A percentile compares a stretch with the other conserved stretches of the same genome.
phyloP scores from a whole-genome alignment of 53 echinoderm and acorn worm genomes.

The Henricia sp. region DNA sequence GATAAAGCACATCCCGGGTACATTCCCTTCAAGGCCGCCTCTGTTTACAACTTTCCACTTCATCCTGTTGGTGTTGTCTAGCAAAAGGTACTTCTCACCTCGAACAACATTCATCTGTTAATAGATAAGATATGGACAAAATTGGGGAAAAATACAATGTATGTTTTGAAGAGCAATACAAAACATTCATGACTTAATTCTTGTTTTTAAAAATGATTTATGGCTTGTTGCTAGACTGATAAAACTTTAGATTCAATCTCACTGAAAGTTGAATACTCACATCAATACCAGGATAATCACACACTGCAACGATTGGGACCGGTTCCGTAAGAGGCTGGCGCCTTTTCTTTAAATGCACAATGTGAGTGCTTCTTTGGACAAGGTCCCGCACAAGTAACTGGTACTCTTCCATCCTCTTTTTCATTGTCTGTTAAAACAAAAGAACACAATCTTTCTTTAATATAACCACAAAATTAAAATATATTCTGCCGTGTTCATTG shows the following conservation, averaged over 20 bases:
- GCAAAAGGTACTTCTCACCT: conserved; percentile 81
- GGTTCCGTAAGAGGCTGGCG: conserved; percentile 77
- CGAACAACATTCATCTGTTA: conserved; percentile 72
- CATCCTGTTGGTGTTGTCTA: conserved; percentile 90
- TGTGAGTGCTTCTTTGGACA: conserved; percentile 53
- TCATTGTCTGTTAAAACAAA: conserved; percentile 66
- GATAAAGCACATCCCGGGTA: conserved; percentile 87
- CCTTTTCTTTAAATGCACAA: conserved; percentile 86
- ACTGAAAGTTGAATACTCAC: conserved; percentile 69
- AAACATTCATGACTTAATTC: background rate
- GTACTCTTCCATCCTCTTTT: conserved; percentile 78
- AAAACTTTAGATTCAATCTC: too few relatives aligned
- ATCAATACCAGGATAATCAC: conserved; percentile 87
- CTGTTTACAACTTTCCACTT: conserved; percentile 90
- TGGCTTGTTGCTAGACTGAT: too few relatives aligned
- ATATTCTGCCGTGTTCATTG: too few relatives aligned
- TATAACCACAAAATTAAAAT: background rate
- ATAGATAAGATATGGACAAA: background rate
- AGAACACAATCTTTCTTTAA: background rate
- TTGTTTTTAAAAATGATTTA: too few relatives aligned
- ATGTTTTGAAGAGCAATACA: background rate
- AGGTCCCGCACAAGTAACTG: conserved; percentile 76
- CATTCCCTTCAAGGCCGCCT: conserved; percentile 73
- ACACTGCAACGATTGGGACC: conserved; percentile 85
- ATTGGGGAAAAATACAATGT: background rate